Percentiles rank a stretch among this genome's conserved stretches.
These are phyloP conservation scores for Orthosia gracilis DNA, from an alignment of 2,888 invertebrate genomes.

Conservation along the genomic window DNA sequence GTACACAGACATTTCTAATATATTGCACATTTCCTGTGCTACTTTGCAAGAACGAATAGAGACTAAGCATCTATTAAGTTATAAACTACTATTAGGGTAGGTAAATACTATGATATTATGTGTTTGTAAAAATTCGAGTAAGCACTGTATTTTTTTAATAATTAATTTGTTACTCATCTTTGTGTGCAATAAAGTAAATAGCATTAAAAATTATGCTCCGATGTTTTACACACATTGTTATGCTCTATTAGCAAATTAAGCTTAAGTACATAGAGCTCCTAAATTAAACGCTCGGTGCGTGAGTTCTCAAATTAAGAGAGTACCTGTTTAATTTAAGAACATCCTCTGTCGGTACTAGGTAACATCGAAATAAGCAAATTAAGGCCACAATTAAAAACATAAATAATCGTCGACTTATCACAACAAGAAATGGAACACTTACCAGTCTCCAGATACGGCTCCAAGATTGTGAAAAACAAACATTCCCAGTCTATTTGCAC, in stretches of 20 bases:
- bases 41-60: not conserved
- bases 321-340: constrained; percentile 43
- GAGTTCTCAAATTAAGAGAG: constrained; percentile 30
- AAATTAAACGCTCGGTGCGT: constrained; percentile 44
- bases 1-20: constrained; percentile 28
- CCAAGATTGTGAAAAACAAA: constrained; percentile 53
- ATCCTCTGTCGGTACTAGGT: constrained; percentile 6
- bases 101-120: not conserved
- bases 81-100: too few species aligned
- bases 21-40: constrained; percentile 54
- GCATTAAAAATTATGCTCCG: not conserved
- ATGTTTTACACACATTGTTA: not conserved
- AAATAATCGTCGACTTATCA: constrained; percentile 55
- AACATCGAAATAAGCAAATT: constrained; percentile 15
- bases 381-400: constrained; percentile 27
- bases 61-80: too few species aligned
- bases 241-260: constrained; percentile 20
- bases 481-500: constrained; percentile 61
- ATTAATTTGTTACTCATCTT: too few species aligned
- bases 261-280: constrained; percentile 16
- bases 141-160: not conserved
- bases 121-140: too few species aligned
- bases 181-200: too few species aligned
- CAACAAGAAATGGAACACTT: constrained; percentile 62
- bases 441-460: constrained; percentile 58